Percentiles rank a stretch among this genome's conserved stretches.
These are phyloP conservation scores for Hydractinia symbiolongicarpus DNA, from an alignment of 30 jellyfish, hydroid and myxozoan species.

Conservation along the genomic window DNA sequence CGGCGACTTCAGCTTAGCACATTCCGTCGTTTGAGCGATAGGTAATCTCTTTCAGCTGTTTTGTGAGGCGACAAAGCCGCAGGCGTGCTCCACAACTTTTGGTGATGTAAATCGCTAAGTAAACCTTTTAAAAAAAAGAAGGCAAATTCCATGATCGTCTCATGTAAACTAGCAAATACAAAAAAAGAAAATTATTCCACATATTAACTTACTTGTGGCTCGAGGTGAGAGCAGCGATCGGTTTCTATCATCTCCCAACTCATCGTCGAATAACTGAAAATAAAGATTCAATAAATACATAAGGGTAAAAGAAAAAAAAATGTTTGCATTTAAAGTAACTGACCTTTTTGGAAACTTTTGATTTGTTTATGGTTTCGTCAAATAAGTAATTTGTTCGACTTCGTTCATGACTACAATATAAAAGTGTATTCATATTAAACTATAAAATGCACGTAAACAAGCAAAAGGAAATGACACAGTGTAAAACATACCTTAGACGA, in stretches of 20 bases:
- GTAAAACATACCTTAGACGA: slow-evolving; percentile 29
- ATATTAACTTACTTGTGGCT: background rate
- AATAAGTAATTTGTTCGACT: slow-evolving; percentile 18
- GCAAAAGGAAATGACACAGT: background rate
- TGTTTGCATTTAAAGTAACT: background rate
- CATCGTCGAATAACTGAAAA: background rate
- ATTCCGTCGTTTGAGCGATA: too few species aligned
- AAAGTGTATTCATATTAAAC: background rate
- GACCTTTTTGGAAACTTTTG: slow-evolving; percentile 28
- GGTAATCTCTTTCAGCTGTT: too few species aligned
- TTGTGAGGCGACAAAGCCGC: too few species aligned
- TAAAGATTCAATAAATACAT: background rate
- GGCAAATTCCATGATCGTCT: too few species aligned
- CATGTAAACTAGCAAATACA: too few species aligned
- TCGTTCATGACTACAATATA: slow-evolving; percentile 16
- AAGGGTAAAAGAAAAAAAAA: background rate
- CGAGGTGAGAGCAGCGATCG: background rate
- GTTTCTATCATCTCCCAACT: background rate
- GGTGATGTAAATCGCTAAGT: too few species aligned
- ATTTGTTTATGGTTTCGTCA: slow-evolving; percentile 20
- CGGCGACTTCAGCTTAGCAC: too few species aligned
- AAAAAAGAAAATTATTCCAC: too few species aligned
- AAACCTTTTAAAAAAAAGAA: too few species aligned
- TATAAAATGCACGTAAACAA: background rate
- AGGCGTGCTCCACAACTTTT: too few species aligned